Base-by-base conservation (phyloP, 2,888 invertebrate genomes). In the Sphinx pinastri region DNA sequence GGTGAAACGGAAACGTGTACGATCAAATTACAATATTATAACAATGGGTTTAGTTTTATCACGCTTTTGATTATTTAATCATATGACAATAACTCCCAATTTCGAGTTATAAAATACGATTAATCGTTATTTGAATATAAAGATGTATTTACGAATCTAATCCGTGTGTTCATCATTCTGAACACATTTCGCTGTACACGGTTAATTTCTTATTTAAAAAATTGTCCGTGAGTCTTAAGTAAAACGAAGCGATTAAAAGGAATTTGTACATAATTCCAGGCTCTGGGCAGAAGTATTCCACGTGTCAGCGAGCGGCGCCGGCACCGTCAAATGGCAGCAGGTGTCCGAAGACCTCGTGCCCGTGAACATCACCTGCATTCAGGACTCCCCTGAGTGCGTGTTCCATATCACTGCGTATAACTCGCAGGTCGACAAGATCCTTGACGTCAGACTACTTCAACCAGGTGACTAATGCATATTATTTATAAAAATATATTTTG, bases 391-490 rank as follows among this genome's bases (percentile, higher is more conserved):
- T 68, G 98, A 98, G 94, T 98, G 98, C 92, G 97, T 99, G 90
- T 99, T 99, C 94, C 99, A 99, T 95, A 98, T 99, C 94, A 99
- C 99, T 84, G 99, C 99, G 83, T 99, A 99, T 95, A 99, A 99
- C 95, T 98, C 99, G 85, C 99, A 99, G 93, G 99, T 99, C 87
- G 99, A 99, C 95, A 99, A 99, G 95, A 99, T 99, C 82, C 96
- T 99, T 83, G 99, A 99, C 89, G 99, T 99, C 77, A 97, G 98
- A 95, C 97, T 99, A 88, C 96, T 98, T 72, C 99, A 99, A 91
- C 99, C 99, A 90, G 99, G 99, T 99, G 76, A 60, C 86, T 38
- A 38, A 77, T 47, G 16, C 58, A 16, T 12, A 60, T 5, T 8
- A 4, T 0, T n/a, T 7, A 14, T n/a, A n/a, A 0, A 54, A 16